Conservation (phyloP, 1,140 invertebrate species). For the Polypedilum pembai region DNA sequence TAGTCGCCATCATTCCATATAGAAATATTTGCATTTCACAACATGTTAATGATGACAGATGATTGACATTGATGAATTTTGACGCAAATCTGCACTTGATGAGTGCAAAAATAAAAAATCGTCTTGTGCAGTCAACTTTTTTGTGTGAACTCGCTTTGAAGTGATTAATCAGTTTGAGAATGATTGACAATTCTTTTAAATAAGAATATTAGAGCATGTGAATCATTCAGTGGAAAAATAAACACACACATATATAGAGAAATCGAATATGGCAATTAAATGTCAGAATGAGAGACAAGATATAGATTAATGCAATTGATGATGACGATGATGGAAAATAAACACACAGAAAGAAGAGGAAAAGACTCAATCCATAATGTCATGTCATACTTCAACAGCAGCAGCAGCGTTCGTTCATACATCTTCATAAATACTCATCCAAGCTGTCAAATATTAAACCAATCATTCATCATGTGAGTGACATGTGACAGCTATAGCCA, state of each 20-base stretch:
- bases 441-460: constrained; percentile 1
- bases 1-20: not conserved
- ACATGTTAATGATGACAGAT: not conserved
- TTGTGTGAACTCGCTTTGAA: not conserved
- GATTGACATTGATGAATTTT: constrained; percentile 7
- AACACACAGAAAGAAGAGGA: too few relatives aligned
- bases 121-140: not conserved
- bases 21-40: not conserved
- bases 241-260: too few relatives aligned
- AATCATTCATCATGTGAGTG: constrained; percentile 3
- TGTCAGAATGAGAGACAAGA: too few relatives aligned
- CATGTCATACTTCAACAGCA: too few relatives aligned
- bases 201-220: too few relatives aligned
- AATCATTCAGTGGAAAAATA: too few relatives aligned
- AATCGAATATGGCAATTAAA: too few relatives aligned
- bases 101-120: not conserved
- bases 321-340: too few relatives aligned
- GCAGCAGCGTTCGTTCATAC: not conserved
- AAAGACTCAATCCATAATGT: too few relatives aligned
- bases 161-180: not conserved
- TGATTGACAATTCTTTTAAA: constrained; percentile 11
- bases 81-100: constrained; percentile 7
- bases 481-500: not conserved
- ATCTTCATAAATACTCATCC: constrained; percentile 2
- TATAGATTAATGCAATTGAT: too few relatives aligned